phyloP scores from a whole-genome alignment of 53 echinoderm and acorn worm species.

The Echinarachnius parma region DNA sequence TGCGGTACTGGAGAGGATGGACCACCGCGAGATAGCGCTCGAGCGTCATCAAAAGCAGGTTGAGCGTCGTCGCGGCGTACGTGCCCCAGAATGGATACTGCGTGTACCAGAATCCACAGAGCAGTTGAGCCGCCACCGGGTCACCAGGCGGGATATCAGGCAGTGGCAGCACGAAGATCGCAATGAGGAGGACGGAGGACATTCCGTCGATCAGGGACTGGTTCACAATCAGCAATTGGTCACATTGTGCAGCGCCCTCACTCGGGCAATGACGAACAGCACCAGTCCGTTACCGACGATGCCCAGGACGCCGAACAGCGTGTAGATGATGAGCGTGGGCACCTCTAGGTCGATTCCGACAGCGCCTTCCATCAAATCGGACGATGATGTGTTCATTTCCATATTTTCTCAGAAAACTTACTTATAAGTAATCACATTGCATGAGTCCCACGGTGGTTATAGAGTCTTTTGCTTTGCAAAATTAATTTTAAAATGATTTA shows the following conservation, averaged over 20 bases:
- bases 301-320: slow-evolving; percentile 18
- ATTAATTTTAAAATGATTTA: too few species aligned
- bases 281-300: slow-evolving; percentile 52
- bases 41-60: slow-evolving; percentile 47
- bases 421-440: too few species aligned
- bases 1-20: slow-evolving; percentile 49
- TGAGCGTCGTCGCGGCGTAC: slow-evolving; percentile 33
- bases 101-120: slow-evolving; percentile 60
- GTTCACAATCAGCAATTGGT: slow-evolving; percentile 39
- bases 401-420: too few species aligned
- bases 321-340: slow-evolving; percentile 12
- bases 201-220: slow-evolving; percentile 2
- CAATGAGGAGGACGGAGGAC: slow-evolving; percentile 13
- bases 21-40: slow-evolving; percentile 61
- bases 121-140: slow-evolving; percentile 18
- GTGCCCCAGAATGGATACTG: slow-evolving; percentile 59
- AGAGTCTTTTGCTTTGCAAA: too few species aligned
- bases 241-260: slow-evolving; percentile 7
- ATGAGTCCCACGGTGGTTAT: too few species aligned
- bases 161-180: slow-evolving; percentile 16
- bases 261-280: slow-evolving; percentile 46
- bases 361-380: background rate
- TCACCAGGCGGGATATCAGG: background rate
- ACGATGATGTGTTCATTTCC: too few species aligned
- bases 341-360: background rate